Base-by-base conservation (phyloP, 2,797 vertebrate genomes). In the Pipistrellus nathusii region DNA sequence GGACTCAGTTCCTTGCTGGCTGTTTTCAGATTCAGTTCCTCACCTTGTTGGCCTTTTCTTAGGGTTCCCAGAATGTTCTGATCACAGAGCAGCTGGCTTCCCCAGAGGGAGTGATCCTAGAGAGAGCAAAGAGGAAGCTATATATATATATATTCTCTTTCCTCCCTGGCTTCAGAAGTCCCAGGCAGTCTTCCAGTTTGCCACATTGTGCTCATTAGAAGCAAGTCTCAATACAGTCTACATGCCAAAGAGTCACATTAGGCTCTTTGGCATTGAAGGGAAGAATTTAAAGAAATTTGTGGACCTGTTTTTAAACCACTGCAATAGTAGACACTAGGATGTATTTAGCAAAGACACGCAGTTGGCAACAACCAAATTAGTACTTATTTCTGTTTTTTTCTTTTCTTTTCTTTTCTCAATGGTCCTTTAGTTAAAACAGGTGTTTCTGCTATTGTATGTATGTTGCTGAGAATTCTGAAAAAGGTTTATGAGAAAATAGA, bases 251-350 rank as follows among this genome's bases (percentile, higher is more conserved):
- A 18, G 5, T 77, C 23, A 57, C 78, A 8, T n/a, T 78, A 89
- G 30, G 41, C 44, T 18, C 73, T n/a, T n/a, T n/a, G n/a, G n/a
- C n/a, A n/a, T 72, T 77, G 72, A 88, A 85, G 62, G 13, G 35
- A 44, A 92, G 68, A 82, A 32, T 78, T 83, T 59, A 30, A 62
- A 87, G 85, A 35, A 91, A 84, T 38, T 78, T 68, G 5, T 77
- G 53, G 69, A 38, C 18, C 7, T 94, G 44, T 69, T 91, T 94
- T 85, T 68, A 82, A 95, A 55, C 35, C 46, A 38, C 18, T 35
- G 21, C 14, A 41, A 0, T 55, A 32, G 72, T 57, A 73, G 55
- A 38, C 20, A 41, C 1, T 12, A 23, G 38, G 41, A 48, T 80
- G 14, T 68, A 64, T 68, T 66, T 95, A 77, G 64, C 72, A 88